Percentiles rank a stretch among this genome's conserved stretches.
Evolutionary conservation across 2,113 vertebrate genomes (phyloP).

Genomic region (Ophthalmolycus amberensis): DNA sequence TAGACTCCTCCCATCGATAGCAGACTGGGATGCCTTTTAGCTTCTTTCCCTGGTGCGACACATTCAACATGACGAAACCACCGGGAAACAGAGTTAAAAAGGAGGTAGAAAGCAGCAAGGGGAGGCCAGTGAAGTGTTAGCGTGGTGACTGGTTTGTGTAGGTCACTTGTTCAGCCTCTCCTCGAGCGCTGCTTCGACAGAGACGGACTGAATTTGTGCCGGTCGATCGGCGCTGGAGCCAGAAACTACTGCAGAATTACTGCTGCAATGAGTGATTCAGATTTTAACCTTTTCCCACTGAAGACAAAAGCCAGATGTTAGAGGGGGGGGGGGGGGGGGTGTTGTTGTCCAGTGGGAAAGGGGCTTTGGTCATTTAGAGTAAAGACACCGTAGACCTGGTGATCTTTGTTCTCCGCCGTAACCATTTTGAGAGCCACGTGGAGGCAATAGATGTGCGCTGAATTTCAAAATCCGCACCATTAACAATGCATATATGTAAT

Average conservation of each 20-base stretch:
- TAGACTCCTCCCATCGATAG: not conserved
- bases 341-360: not conserved
- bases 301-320: not conserved
- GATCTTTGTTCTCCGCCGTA: not conserved
- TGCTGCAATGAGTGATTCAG: not conserved
- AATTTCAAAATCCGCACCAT: not conserved
- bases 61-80: too few species aligned
- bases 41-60: not conserved
- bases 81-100: too few species aligned
- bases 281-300: too few species aligned
- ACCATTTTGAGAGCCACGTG: not conserved
- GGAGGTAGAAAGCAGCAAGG: not conserved
- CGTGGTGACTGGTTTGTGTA: not conserved
- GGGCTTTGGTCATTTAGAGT: not conserved
- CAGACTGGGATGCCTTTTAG: not conserved
- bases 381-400: not conserved
- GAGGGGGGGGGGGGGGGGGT: too few species aligned
- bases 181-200: not conserved
- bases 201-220: not conserved
- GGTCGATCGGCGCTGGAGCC: too few species aligned
- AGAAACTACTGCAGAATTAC: not conserved
- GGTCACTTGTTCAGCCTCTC: not conserved
- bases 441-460: not conserved
- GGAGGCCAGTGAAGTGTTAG: not conserved
- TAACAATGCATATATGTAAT: not conserved